Base-by-base conservation (phyloP, 1,140 invertebrate genomes). In the Drosophila melanogaster region DNA sequence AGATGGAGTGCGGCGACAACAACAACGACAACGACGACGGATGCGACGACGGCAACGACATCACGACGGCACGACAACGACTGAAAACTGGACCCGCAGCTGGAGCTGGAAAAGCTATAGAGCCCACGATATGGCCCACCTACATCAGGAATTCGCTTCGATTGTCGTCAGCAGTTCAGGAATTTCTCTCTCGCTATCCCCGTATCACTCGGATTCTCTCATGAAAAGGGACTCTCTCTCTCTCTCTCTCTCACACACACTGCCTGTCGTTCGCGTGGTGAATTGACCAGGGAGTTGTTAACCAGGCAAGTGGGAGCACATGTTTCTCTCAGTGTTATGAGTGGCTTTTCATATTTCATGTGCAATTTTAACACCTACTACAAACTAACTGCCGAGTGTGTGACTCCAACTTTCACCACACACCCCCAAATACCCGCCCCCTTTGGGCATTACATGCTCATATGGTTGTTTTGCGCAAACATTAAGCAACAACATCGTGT, bases 41-140 rank as follows among this genome's bases (percentile, higher is more conserved):
- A 89, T 80, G 81, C 87, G 86, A 86, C 81, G 75, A 90, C 80
- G 87, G 81, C 87, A 84, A 86, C 81, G 85, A 87, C 83, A 86
- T 91, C 90, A 89, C 80, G 84, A 91, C 89, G 90, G 91, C 90
- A 91, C 89, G 89, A 90, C 90, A 91, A 91, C 84, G 90, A 91
- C 90, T 90, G 72, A 83, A 77, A 74, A 67, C 51, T 64, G 75
- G 56, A 79, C 73, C 77, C 69, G 77, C 80, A 87, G 72, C 81
- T 72, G 76, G 74, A 75, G 61, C 59, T 49, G 69, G 50, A 62
- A 58, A 62, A 26, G 38, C 65, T 19, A 49, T 44, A 44, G 30
- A 15, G 72, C 58, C 50, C 66, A 65, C 65, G 53, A 67, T 81
- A 57, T 49, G 49, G 59, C 55, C 72, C 73, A 76, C 73, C 72